Percentiles rank a stretch among this genome's conserved stretches.
Evolutionary conservation across 2,888 invertebrate genomes (phyloP).

Genomic region (Lasioglossum morio): DNA sequence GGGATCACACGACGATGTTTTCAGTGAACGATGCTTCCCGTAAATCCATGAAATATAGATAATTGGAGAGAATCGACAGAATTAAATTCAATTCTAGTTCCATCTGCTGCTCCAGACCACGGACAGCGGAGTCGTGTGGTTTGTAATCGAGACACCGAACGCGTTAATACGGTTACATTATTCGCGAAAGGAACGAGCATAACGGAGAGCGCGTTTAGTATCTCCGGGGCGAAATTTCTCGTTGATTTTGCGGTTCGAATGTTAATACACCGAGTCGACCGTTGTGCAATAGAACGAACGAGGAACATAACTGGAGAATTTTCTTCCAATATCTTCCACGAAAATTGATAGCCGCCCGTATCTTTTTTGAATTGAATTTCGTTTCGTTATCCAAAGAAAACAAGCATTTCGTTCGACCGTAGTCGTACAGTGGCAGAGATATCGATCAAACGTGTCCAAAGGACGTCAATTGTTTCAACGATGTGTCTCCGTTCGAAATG

Average conservation of each 20-base stretch:
- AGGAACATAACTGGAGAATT: neutral
- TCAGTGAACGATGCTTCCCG: neutral
- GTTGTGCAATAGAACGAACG: neutral
- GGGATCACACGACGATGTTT: neutral
- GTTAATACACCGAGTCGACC: neutral
- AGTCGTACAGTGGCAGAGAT: too few relatives aligned
- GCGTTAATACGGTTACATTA: neutral
- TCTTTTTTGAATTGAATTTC: neutral
- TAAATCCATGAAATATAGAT: neutral
- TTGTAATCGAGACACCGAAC: constrained; percentile 8
- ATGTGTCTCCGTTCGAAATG: too few relatives aligned
- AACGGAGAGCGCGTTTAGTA: neutral
- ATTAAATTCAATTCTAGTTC: constrained; percentile 3
- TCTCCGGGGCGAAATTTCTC: neutral
- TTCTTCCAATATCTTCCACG: neutral
- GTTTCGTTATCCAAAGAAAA: neutral
- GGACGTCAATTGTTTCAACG: neutral
- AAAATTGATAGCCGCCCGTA: too few relatives aligned
- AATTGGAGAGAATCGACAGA: neutral
- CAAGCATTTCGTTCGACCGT: neutral
- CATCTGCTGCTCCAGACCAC: neutral
- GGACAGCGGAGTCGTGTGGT: neutral
- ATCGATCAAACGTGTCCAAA: neutral
- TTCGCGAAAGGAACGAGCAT: neutral
- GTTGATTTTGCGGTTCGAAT: neutral